Base-by-base conservation (phyloP, 2,797 vertebrate genomes). In the Hephaestus fuliginosus region DNA sequence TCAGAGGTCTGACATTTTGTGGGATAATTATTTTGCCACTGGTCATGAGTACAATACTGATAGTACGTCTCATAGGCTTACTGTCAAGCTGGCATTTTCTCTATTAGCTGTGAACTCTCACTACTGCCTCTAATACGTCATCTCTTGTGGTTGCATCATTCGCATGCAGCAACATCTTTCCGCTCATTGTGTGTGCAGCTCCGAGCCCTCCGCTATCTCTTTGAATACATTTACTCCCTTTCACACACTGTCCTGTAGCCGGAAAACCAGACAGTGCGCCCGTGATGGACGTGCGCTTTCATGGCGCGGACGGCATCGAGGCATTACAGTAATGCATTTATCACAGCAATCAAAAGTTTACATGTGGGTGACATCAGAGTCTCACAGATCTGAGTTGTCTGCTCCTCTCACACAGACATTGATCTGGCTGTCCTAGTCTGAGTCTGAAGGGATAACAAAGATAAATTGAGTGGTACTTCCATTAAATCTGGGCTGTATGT, bases 11-110 rank as follows among this genome's bases (percentile, higher is more conserved):
- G 90, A 92, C 91, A 92, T 92, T 94, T 93, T 87, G 87, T 56
- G 52, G 83, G 76, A 91, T 94, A 90, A 93, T 93, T 91, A 93
- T 92, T 83, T 89, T 49, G 81, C 90, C 86, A 86, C 81, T 88
- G 90, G 87, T 92, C 89, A 93, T 84, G 85, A 92, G 85, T 79
- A 89, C 90, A 91, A 84, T 91, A 83, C 88, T 85, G 91, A 90
- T 83, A 76, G 52, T 73, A 33, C 8, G 68, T 91, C 86, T 89
- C 90, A 70, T 44, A 85, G 86, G 86, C 89, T 89, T 83, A 88
- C 79, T 70, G 75, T 89, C 87, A 90, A 82, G 76, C 79, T 91
- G 86, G 89, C 89, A 87, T 90, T 91, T 87, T 84, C 70, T 88
- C 81, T 55, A 48, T 85, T 81, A 83, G 78, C 85, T 78, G 74